Percentiles rank a stretch among this genome's conserved stretches.
These are phyloP conservation scores for Buathra laborator DNA, from an alignment of 2,888 invertebrate species.

Conservation along the genomic window DNA sequence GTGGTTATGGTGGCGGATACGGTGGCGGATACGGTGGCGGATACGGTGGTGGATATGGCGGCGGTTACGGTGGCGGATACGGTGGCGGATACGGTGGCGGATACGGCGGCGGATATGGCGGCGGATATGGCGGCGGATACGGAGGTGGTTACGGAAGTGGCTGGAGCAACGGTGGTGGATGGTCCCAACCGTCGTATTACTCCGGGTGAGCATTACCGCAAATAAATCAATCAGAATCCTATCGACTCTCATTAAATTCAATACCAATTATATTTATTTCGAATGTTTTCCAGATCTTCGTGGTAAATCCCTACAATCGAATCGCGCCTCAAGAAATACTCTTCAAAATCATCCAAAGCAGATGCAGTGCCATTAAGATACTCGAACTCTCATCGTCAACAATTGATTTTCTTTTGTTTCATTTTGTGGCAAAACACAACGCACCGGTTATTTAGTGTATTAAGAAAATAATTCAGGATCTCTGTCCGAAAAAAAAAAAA, in stretches of 20 bases:
- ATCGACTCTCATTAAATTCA: neutral
- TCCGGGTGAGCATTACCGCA: neutral
- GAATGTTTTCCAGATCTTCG: constrained; percentile 5
- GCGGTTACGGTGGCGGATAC: neutral
- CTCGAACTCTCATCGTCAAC: neutral
- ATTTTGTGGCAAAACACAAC: neutral
- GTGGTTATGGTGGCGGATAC: neutral
- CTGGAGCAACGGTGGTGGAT: constrained; percentile 22
- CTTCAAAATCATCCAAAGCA: constrained; percentile 1
- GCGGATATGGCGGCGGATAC: constrained; percentile 49
- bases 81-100: constrained; percentile 62
- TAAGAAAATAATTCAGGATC: neutral
- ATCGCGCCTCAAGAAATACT: neutral
- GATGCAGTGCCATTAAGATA: neutral
- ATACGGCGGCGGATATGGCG: constrained; percentile 53
- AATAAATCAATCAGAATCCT: neutral
- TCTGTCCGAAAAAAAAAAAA: neutral
- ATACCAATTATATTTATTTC: neutral
- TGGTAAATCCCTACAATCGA: neutral
- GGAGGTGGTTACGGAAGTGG: constrained; percentile 30
- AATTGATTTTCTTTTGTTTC: neutral
- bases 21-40: neutral
- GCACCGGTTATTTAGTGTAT: neutral
- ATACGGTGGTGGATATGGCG: no score
- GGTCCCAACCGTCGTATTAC: neutral